Evolutionary conservation across 1,140 invertebrate species (phyloP).

Genomic region (Rhyzopertha dominica): DNA sequence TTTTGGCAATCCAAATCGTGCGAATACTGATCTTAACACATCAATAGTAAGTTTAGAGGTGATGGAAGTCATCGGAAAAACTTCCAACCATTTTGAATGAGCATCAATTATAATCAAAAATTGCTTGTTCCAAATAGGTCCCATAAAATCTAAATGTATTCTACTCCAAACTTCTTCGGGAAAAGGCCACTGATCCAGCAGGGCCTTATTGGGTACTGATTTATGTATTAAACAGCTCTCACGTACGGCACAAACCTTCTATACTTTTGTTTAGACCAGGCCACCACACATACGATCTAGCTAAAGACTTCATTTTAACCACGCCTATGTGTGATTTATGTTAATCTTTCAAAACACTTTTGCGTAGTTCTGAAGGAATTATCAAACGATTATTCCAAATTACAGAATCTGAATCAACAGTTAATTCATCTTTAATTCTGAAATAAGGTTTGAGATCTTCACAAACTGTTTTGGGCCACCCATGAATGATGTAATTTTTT

Average conservation of each 20-base stretch:
- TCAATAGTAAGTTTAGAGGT: constrained; percentile 3
- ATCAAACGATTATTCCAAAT: constrained; percentile 7
- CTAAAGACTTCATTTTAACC: constrained; percentile 14
- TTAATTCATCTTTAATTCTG: too few relatives aligned
- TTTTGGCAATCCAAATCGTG: constrained; percentile 35
- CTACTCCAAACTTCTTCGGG: constrained; percentile 7
- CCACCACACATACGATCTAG: constrained; percentile 13
- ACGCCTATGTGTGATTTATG: constrained; percentile 13
- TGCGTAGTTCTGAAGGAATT: constrained; percentile 11
- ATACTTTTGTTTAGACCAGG: constrained; percentile 12
- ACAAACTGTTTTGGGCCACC: too few relatives aligned
- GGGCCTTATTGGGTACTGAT: constrained; percentile 7
- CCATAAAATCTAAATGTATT: constrained; percentile 15
- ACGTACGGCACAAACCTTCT: constrained; percentile 1
- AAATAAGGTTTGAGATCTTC: too few relatives aligned
- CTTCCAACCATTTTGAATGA: constrained; percentile 13
- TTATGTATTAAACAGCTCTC: constrained; percentile 10
- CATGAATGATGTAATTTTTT: too few relatives aligned
- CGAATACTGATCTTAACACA: too few relatives aligned
- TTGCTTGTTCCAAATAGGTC: constrained; percentile 10
- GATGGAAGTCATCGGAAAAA: constrained; percentile 10
- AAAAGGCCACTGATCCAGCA: constrained; percentile 7
- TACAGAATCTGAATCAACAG: too few relatives aligned
- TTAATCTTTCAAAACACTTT: constrained; percentile 2
- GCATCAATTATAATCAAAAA: constrained; percentile 15